Evolutionary conservation across 2,113 vertebrate genomes (phyloP).

Genomic region (Rhipidura dahli): DNA sequence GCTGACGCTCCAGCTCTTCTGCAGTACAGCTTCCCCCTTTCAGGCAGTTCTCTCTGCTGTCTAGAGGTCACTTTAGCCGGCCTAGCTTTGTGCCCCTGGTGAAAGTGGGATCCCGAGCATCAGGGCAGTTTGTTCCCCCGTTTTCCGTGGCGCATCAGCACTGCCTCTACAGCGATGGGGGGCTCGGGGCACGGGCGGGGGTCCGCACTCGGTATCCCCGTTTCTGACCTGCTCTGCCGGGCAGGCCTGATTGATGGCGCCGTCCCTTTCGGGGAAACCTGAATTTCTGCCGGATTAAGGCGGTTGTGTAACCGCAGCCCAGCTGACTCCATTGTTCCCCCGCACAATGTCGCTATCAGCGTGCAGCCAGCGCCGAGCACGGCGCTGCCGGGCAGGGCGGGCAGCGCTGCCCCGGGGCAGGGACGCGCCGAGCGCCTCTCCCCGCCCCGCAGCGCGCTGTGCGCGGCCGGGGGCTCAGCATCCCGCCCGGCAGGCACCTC

Average conservation of each 20-base stretch:
- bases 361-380: not conserved
- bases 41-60: not conserved
- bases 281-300: not conserved
- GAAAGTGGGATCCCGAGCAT: not conserved
- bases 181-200: rapidly evolving
- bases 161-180: rapidly evolving
- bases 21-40: not conserved
- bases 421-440: not conserved
- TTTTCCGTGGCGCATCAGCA: not conserved
- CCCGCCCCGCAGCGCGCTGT: not conserved
- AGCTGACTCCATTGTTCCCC: not conserved
- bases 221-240: not conserved
- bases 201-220: no score
- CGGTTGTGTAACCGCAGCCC: not conserved
- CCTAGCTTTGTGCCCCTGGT: not conserved
- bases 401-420: not conserved
- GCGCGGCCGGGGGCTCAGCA: not conserved
- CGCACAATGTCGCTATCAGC: not conserved
- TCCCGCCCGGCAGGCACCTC: not conserved
- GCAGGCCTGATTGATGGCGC: not conserved
- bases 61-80: not conserved
- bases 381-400: not conserved
- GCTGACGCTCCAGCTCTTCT: not conserved
- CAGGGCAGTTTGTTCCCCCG: no score
- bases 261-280: not conserved